These are phyloP conservation scores for Climacteris rufus DNA, from an alignment of 2,113 vertebrate species.

Conservation along the genomic window DNA sequence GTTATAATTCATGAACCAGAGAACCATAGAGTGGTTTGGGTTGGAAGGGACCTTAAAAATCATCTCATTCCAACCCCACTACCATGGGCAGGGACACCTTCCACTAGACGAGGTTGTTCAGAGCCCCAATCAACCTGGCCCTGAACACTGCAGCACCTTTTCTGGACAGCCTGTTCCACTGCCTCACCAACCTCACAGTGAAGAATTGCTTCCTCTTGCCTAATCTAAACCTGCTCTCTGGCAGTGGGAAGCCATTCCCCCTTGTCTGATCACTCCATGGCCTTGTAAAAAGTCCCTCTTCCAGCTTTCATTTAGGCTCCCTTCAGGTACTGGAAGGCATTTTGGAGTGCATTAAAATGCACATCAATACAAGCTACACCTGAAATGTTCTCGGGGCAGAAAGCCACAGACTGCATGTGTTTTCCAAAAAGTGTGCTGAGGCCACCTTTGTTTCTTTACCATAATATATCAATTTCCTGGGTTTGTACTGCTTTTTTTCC, in stretches of 20 bases:
- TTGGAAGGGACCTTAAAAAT: background rate
- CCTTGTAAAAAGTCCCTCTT: background rate
- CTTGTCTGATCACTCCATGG: background rate
- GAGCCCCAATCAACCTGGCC: background rate
- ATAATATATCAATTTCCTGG: accelerated
- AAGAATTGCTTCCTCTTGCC: background rate
- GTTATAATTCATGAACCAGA: background rate
- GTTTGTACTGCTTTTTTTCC: background rate
- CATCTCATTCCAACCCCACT: accelerated
- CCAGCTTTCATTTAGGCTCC: background rate
- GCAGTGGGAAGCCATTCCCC: background rate
- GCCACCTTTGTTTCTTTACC: background rate
- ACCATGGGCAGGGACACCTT: background rate
- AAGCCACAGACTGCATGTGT: background rate
- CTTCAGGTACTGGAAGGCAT: background rate
- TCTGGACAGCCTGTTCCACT: background rate
- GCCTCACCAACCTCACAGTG: background rate
- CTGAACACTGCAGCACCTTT: background rate
- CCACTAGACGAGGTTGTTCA: background rate
- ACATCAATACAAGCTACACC: background rate
- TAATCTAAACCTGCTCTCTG: background rate
- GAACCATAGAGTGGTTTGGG: background rate
- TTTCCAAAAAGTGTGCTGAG: background rate
- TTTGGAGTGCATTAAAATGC: background rate
- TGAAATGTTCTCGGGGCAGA: background rate